Base-by-base conservation (phyloP, 2,113 vertebrate genomes). In the Machaerirhynchus nigripectus region DNA sequence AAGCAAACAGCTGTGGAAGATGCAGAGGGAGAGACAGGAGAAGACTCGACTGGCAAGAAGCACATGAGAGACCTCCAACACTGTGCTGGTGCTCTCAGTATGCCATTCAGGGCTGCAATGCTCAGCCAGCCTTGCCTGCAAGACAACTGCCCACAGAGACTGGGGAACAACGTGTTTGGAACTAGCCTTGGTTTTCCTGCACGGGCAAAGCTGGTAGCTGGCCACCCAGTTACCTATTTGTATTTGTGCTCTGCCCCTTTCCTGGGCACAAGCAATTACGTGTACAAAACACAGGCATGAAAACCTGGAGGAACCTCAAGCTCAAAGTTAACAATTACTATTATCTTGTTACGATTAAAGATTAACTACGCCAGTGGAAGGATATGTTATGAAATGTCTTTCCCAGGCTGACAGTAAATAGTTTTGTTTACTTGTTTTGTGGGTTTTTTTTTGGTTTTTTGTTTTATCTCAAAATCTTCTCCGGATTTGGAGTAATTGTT, bases 321-420 rank as follows among this genome's bases (percentile, higher is more conserved):
- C 89, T 90, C 35, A 22, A 96, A 93, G 81, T 93, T 92, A 93
- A 89, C 42, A 23, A 81, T 78, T 87, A 67, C 64, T 80, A 91
- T 84, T 91, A 91, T 75, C 93, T 89, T 82, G 79, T 90, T 95
- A 87, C 27, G n/a, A 82, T 87, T 94, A 96, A 96, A 95, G 91
- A 93, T 96, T 95, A 96, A 92, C 96, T 86, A 84, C 0, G 1
- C 37, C 50, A 81, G 49, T 81, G 87, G 91, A 95, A 95, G 60
- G 88, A 92, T 55, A 40, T 74, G 76, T 91, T 95, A 76, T 20
- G 61, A 94, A 96, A 96, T 63, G 53, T 61, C 42, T 77, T 84
- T 92, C 52, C 61, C 56, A 79, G 44, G 40, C 56, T 80, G 63
- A 75, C 82, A 95, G 69, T 59, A 95, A 95, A 96, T 28, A 57